A percentile compares a stretch with the other conserved stretches of the same genome.
These are phyloP conservation scores for Embidobia sp. DNA, from an alignment of 2,888 invertebrate species.

Conservation along the genomic window DNA sequence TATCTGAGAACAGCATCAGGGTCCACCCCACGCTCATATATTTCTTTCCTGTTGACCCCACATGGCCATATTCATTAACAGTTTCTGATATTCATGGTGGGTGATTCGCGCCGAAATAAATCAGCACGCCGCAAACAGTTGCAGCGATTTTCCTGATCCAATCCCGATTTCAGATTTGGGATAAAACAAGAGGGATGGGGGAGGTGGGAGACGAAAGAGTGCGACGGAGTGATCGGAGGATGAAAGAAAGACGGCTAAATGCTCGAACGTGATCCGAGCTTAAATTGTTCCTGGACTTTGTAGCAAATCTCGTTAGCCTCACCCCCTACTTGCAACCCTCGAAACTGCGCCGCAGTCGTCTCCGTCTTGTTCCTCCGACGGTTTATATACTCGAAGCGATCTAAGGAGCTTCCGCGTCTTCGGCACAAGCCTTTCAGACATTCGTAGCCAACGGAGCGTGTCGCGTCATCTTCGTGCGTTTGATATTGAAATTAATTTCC, in stretches of 20 bases:
- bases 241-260: conserved; percentile 67
- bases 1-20: conserved; percentile 34
- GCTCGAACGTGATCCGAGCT: conserved; percentile 76
- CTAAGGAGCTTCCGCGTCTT: conserved; percentile 69
- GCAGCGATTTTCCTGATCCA: conserved; percentile 51
- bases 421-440: conserved; percentile 77
- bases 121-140: conserved; percentile 70
- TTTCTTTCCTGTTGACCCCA: conserved; percentile 67
- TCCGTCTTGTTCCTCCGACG: too few relatives aligned
- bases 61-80: conserved; percentile 76
- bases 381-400: conserved; percentile 68
- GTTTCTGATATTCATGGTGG: conserved; percentile 80
- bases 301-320: conserved; percentile 63
- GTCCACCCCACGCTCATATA: conserved; percentile 55
- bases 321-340: conserved; percentile 47
- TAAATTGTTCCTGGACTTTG: conserved; percentile 74
- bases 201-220: conserved; percentile 3
- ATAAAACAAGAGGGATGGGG: conserved; percentile 23
- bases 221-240: conserved; percentile 16
- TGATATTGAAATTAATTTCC: conserved; percentile 80
- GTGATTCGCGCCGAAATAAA: conserved; percentile 78
- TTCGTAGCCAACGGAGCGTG: conserved; percentile 76
- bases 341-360: conserved; percentile 29
- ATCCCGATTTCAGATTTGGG: conserved; percentile 49
- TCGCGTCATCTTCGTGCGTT: conserved; percentile 67